A percentile compares a stretch with the other conserved stretches of the same genome.
phyloP scores from a whole-genome alignment of 2,888 invertebrate genomes.

The Stegophylla sp. region DNA sequence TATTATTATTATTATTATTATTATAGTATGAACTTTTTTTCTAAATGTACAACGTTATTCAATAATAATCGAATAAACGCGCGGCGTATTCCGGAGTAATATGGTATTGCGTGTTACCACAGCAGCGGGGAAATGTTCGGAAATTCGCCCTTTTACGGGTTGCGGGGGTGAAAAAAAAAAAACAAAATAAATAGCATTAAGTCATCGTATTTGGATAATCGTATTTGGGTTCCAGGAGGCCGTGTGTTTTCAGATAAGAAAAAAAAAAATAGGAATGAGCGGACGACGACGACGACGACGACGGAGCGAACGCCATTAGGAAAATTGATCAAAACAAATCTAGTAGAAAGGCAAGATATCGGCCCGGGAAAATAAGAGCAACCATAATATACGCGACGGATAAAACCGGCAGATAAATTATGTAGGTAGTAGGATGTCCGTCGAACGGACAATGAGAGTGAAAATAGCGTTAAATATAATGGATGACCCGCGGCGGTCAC shows the following conservation, averaged over 20 bases:
- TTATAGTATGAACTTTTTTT: no score
- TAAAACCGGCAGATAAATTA: conserved; percentile 38
- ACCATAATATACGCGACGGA: background rate
- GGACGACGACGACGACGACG: no score
- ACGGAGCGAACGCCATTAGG: conserved; percentile 43
- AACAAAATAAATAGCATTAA: no score
- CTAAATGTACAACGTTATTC: background rate
- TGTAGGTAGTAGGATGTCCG: background rate
- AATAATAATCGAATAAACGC: background rate
- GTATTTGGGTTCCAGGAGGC: background rate
- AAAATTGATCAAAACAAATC: conserved; percentile 57
- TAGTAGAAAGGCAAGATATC: conserved; percentile 56
- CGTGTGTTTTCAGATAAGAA: conserved; percentile 32
- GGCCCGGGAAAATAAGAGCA: conserved; percentile 14
- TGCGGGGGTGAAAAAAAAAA: background rate
- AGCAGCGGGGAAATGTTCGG: background rate
- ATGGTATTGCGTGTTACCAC: background rate
- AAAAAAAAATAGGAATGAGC: no score
- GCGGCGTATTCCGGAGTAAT: background rate
- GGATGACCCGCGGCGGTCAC: background rate
- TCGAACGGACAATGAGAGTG: background rate
- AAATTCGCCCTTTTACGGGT: background rate
- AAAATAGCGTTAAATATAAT: conserved; percentile 21
- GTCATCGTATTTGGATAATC: conserved; percentile 22
- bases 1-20: no score